Evolutionary conservation across 1,140 invertebrate genomes (phyloP).

Genomic region (Polyergus mexicanus): DNA sequence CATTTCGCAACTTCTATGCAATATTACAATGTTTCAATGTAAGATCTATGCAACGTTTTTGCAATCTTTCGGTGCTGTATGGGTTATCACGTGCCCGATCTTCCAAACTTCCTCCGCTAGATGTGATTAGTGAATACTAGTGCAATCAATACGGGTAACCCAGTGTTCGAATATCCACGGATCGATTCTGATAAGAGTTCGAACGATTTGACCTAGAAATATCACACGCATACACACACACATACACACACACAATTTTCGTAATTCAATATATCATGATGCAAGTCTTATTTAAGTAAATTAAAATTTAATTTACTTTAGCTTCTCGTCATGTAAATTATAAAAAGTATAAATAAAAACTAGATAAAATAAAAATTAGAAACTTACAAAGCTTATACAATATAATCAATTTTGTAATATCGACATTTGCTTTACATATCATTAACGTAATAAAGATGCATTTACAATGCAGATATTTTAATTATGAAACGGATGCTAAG

Average conservation of each 20-base stretch:
- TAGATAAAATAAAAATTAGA: background rate
- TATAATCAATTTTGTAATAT: background rate
- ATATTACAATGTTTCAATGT: no score
- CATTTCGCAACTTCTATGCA: no score
- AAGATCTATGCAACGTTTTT: no score
- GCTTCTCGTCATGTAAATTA: background rate
- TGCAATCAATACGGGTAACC: slow-evolving; percentile 51
- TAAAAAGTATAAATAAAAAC: background rate
- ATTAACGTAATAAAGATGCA: background rate
- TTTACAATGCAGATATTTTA: background rate
- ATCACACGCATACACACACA: background rate
- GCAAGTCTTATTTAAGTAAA: slow-evolving; percentile 1
- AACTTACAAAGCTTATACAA: background rate
- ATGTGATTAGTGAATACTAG: slow-evolving; percentile 61
- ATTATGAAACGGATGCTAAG: background rate
- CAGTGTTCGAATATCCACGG: slow-evolving; percentile 45
- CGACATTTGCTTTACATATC: background rate
- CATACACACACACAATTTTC: background rate
- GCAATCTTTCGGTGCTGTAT: no score
- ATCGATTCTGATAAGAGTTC: slow-evolving; percentile 6
- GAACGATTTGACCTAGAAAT: background rate
- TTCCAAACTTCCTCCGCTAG: background rate
- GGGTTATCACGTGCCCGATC: slow-evolving; percentile 28
- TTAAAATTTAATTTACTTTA: background rate
- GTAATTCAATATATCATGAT: slow-evolving; percentile 3